Percentiles rank a stretch among this genome's conserved stretches.
These are phyloP conservation scores for Caenorhabditis virilis DNA, from an alignment of 2,888 invertebrate species.

Conservation along the genomic window DNA sequence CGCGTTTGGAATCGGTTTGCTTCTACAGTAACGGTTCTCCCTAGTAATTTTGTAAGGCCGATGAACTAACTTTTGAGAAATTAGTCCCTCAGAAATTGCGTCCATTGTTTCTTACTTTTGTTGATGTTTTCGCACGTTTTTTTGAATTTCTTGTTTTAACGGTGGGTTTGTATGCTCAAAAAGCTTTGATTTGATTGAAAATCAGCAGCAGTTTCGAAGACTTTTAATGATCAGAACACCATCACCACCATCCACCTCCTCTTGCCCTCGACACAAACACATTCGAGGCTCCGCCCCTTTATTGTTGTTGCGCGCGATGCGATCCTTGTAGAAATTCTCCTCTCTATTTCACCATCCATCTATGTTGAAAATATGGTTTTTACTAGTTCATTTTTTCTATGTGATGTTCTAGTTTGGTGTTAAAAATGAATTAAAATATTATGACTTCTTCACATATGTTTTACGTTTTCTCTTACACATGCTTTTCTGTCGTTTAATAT, in stretches of 20 bases:
- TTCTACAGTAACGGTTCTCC: too few species aligned
- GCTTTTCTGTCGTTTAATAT: neutral
- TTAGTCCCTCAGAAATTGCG: neutral
- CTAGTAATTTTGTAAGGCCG: too few species aligned
- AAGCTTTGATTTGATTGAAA: neutral
- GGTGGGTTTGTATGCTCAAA: neutral
- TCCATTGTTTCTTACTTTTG: neutral
- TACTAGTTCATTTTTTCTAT: neutral
- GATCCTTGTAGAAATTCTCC: neutral
- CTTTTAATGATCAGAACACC: neutral
- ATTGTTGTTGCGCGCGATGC: neutral
- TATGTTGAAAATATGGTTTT: neutral
- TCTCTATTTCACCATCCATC: neutral
- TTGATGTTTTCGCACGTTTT: neutral
- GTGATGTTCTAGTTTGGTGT: too few species aligned
- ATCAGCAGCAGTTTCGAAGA: neutral
- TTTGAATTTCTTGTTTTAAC: too few species aligned
- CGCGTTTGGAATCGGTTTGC: too few species aligned
- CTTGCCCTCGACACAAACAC: constrained; percentile 9
- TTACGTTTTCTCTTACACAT: neutral
- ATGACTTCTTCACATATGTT: too few species aligned
- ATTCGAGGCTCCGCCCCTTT: constrained; percentile 11
- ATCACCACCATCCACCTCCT: neutral
- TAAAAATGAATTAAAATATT: too few species aligned
- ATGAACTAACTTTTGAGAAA: too few species aligned